Percentiles rank a stretch among this genome's conserved stretches.
Conservation (phyloP, 35 echinoderm and acorn worm species). For the Patiria miniata region DNA sequence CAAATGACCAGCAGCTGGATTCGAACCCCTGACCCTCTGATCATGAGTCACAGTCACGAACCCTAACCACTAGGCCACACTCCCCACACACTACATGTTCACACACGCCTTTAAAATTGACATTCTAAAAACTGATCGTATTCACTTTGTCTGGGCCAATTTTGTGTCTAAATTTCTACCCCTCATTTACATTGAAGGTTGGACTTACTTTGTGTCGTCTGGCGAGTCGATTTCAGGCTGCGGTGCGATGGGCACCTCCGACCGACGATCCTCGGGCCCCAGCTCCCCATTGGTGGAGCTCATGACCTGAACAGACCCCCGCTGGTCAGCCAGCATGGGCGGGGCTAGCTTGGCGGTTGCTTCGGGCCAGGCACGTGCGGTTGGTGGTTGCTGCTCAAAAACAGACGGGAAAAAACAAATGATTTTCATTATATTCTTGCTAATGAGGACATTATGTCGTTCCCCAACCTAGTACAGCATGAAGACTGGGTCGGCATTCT, state of each 20-base stretch:
- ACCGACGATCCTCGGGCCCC: constrained; percentile 87
- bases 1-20: no score
- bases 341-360: not conserved
- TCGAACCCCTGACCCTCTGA: no score
- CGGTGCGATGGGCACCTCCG: constrained; percentile 88
- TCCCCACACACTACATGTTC: no score
- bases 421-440: no score
- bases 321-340: constrained; percentile 48
- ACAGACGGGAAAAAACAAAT: not conserved
- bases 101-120: no score
- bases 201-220: constrained; percentile 98
- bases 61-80: no score
- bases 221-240: constrained; percentile 93
- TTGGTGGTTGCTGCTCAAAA: constrained; percentile 30
- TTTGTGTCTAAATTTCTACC: not conserved
- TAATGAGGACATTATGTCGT: no score
- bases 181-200: not conserved
- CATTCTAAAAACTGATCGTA: no score
- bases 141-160: no score
- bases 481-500: no score
- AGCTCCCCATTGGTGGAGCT: constrained; percentile 97
- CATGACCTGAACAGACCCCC: constrained; percentile 93
- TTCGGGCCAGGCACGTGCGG: constrained; percentile 27
- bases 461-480: no score
- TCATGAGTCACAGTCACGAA: no score